Base-by-base conservation (phyloP, 2,113 vertebrate genomes). In the Seriola aureovittata region DNA sequence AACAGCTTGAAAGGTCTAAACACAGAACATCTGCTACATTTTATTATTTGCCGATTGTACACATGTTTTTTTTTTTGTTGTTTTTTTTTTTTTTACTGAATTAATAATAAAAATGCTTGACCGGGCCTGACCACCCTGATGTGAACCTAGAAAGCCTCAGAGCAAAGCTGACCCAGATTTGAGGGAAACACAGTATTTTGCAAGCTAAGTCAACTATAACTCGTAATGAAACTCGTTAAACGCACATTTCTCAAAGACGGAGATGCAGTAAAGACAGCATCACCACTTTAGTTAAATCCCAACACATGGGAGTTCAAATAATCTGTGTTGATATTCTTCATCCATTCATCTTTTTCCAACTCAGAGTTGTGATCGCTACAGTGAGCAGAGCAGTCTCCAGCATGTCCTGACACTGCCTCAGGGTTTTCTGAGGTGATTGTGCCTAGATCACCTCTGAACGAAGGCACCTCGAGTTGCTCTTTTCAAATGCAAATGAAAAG, bases 1-100 rank as follows among this genome's bases (percentile, higher is more conserved):
- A 68, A n/a, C 32, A 54, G 59, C 36, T 82, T 73, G 40, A 73
- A 76, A 64, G 52, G 29, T 77, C 71, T 71, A 25, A 65, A 71
- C 36, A 50, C 40, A 29, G 36, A 81, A 62, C 66, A 73, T 81
- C 73, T 78, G 65, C 38, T 60, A 17, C 38, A 77, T 63, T 67
- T 67, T 67, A 66, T 7, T 17, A 48, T 29, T 29, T 67, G 23
- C 25, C 44, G 19, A 21, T 42, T 16, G 38, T 42, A 2, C 63
- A 44, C 1, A 21, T 52, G 36, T 55, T 4, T 40, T 42, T 42
- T 42, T 38, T 7, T 38, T 38, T 38, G 1, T 38, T 38, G 1
- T 38, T 38, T 38, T 8, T 38, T 7, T 38, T 38, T 38, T 38
- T 42, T 57, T 57, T 55, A 14, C 12, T 60, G 44, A 75, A 19